phyloP scores from a whole-genome alignment of 2,888 invertebrate species.

The Cephus nigrinus region DNA sequence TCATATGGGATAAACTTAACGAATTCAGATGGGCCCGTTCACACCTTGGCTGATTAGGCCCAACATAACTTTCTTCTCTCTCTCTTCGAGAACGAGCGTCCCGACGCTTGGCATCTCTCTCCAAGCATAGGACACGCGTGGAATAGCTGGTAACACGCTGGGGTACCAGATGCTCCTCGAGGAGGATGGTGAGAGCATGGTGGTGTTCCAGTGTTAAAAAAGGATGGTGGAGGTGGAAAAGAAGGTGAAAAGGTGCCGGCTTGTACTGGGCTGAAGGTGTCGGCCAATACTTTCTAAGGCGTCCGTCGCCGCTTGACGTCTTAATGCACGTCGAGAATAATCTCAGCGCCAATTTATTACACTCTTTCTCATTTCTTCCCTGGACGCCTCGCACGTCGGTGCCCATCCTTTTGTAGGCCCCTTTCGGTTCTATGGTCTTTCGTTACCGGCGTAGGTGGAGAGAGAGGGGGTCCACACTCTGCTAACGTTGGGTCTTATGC shows the following conservation, averaged over 20 bases:
- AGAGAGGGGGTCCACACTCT: conserved; percentile 11
- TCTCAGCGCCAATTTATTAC: conserved; percentile 67
- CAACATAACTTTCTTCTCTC: conserved; percentile 47
- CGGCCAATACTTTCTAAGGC: conserved; percentile 65
- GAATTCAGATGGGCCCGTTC: conserved; percentile 60
- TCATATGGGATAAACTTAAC: conserved; percentile 29
- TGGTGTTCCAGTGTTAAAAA: neutral
- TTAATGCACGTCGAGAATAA: conserved; percentile 67
- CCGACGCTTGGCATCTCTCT: neutral
- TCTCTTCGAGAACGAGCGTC: conserved; percentile 1
- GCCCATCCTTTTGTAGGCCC: conserved; percentile 45
- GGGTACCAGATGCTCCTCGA: neutral
- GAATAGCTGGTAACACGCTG: neutral
- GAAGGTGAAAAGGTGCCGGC: conserved; percentile 24
- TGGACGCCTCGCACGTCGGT: conserved; percentile 16
- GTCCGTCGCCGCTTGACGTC: conserved; percentile 66
- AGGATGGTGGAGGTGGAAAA: conserved; percentile 17
- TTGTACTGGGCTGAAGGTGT: conserved; percentile 53
- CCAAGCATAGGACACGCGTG: conserved; percentile 4
- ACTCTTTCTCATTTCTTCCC: conserved; percentile 65
- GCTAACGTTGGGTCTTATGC: conserved; percentile 9
- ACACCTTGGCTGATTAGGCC: conserved; percentile 59
- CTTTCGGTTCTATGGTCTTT: conserved; percentile 7
- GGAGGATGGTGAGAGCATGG: neutral
- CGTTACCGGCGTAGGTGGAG: conserved; percentile 8